Percentiles rank a stretch among this genome's conserved stretches.
Evolutionary conservation across 2,888 invertebrate species (phyloP).

Genomic region (Caenorhabditis parvicauda): DNA sequence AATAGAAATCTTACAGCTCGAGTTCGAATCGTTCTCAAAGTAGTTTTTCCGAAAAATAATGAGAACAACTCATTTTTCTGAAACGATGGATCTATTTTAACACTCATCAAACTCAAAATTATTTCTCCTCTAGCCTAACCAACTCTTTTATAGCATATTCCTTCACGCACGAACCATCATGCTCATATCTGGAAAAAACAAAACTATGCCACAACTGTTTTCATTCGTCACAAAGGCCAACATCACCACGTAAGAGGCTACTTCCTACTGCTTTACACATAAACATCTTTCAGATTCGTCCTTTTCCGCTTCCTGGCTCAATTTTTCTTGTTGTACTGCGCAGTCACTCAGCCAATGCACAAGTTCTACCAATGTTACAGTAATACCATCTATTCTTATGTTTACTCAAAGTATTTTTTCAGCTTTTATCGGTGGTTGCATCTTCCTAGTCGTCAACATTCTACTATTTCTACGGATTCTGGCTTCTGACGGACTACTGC

Average conservation of each 20-base stretch:
- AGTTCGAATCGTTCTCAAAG: too few species aligned
- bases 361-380: conserved; percentile 27
- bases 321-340: conserved; percentile 39
- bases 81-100: too few species aligned
- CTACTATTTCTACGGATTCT: conserved; percentile 49
- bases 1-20: too few species aligned
- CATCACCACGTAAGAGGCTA: conserved; percentile 34
- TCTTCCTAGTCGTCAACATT: conserved; percentile 48
- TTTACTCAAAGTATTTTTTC: neutral
- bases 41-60: too few species aligned
- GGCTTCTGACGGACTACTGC: conserved; percentile 50
- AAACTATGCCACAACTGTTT: conserved; percentile 20
- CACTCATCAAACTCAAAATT: too few species aligned
- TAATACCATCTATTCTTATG: neutral
- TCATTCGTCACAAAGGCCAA: conserved; percentile 37
- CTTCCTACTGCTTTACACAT: neutral
- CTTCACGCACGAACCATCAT: conserved; percentile 53
- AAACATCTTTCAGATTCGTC: conserved; percentile 39
- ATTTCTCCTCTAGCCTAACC: too few species aligned
- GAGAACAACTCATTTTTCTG: too few species aligned
- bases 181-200: conserved; percentile 39
- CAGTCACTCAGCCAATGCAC: conserved; percentile 30
- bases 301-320: conserved; percentile 51
- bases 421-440: conserved; percentile 32
- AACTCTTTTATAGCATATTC: conserved; percentile 45